Evolutionary conservation across 2,888 invertebrate genomes (phyloP), one percentile per base, ranked within the genome.

Genomic region (Pristionchus japonicus): DNA sequence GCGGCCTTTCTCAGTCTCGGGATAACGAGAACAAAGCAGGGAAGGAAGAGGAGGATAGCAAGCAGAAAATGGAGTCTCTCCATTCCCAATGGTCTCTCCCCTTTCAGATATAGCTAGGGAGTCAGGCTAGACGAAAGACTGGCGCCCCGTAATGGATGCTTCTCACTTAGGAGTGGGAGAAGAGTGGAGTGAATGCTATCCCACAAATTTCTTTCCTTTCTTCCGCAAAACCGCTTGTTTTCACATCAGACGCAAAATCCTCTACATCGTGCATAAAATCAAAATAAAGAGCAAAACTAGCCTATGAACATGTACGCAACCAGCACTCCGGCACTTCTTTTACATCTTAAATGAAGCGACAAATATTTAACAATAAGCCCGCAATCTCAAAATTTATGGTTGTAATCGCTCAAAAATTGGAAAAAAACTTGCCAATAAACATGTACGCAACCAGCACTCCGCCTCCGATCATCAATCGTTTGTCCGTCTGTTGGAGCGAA

Each of bases 241-340:
- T n/a, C n/a, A n/a, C n/a, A n/a, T n/a, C n/a, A n/a, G n/a, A n/a
- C n/a, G n/a, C n/a, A n/a, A n/a, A n/a, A n/a, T n/a, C n/a, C n/a
- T n/a, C n/a, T n/a, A n/a, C n/a, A n/a, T n/a, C n/a, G n/a, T n/a
- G n/a, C n/a, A n/a, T n/a, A 64, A 7, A 64, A 23, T 6, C n/a
- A 74, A 74, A 74, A 27, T 17, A 34, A 37, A 34, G 27, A 31
- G 31, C 74, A 74, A 7, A 43, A 43, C 31, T 64, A 4, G 40
- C 97, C 97, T 94, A 96, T 95, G 57, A 96, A 95, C 89, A 97
- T 94, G 94, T 96, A 96, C 61, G 96, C 70, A n/a, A n/a, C n/a
- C n/a, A n/a, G n/a, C n/a, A n/a, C n/a, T n/a, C n/a, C n/a, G n/a
- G n/a, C n/a, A n/a, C n/a, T n/a, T n/a, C n/a, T n/a, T n/a, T n/a